phyloP scores from a whole-genome alignment of 2,888 invertebrate species.

The Calameuta pallipes region DNA sequence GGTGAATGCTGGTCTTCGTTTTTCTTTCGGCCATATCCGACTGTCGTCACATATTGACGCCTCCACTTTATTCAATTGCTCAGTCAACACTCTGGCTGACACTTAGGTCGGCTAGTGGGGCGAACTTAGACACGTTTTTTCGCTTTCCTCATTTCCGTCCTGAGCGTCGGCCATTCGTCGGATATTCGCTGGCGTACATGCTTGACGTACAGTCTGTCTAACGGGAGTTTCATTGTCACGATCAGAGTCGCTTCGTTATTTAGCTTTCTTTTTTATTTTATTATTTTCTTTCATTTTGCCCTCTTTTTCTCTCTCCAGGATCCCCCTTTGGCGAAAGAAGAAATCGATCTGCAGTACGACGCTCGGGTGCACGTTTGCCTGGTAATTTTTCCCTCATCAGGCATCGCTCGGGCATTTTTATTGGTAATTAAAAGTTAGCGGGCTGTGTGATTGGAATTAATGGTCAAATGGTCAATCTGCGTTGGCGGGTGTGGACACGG shows the following conservation, averaged over 20 bases:
- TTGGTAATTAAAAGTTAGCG: slow-evolving; percentile 64
- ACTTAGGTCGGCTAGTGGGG: slow-evolving; percentile 30
- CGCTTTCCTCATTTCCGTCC: slow-evolving; percentile 58
- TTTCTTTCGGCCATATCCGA: slow-evolving; percentile 43
- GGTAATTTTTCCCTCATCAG: slow-evolving; percentile 55
- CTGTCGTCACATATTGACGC: slow-evolving; percentile 55
- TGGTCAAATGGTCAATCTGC: slow-evolving; percentile 57
- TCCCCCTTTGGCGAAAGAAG: slow-evolving; percentile 1
- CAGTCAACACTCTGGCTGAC: slow-evolving; percentile 46
- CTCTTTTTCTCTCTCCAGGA: not conserved
- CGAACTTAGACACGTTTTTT: slow-evolving; percentile 57
- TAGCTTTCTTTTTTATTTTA: not conserved
- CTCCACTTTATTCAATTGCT: slow-evolving; percentile 58
- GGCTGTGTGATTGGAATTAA: slow-evolving; percentile 63
- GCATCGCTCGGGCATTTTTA: slow-evolving; percentile 57
- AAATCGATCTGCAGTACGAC: slow-evolving; percentile 31
- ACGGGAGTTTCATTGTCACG: not conserved
- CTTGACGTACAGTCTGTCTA: not conserved
- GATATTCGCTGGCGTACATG: not conserved
- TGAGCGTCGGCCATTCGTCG: slow-evolving; percentile 19
- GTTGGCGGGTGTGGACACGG: not conserved
- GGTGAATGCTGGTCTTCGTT: not conserved
- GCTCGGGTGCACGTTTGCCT: slow-evolving; percentile 29
- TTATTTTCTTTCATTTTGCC: not conserved
- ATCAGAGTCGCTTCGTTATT: not conserved